A percentile compares a stretch with the other conserved stretches of the same genome.
phyloP scores from a whole-genome alignment of 2,797 vertebrate species.

The Liasis olivaceus region DNA sequence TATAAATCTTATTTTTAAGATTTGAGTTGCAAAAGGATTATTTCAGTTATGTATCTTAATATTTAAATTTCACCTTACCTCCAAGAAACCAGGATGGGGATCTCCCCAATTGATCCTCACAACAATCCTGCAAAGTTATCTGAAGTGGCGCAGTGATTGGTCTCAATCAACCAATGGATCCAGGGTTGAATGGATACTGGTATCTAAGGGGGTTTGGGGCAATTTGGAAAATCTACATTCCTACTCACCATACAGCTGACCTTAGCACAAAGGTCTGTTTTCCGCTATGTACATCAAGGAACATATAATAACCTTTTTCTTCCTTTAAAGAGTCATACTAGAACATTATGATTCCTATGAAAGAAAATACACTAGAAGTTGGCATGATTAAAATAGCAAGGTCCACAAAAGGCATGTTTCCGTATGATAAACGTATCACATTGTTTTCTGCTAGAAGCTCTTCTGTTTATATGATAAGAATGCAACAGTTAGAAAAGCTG shows the following conservation, averaged over 20 bases:
- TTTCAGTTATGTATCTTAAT: neutral
- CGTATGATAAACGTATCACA: neutral
- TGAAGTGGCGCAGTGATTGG: neutral
- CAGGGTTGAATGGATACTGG: neutral
- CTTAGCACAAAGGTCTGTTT: neutral
- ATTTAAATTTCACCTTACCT: neutral
- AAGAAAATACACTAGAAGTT: neutral
- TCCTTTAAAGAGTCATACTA: neutral
- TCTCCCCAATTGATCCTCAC: neutral
- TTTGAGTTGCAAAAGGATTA: neutral
- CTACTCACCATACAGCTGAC: neutral
- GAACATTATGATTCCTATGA: neutral
- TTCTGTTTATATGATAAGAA: neutral
- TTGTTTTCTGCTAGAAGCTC: neutral
- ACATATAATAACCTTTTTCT: neutral
- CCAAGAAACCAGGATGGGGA: neutral
- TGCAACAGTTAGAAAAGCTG: neutral
- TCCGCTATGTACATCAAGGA: neutral
- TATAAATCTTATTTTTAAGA: neutral
- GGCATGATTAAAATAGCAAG: slow-evolving; percentile 25
- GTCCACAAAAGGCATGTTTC: neutral
- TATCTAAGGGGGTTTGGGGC: neutral
- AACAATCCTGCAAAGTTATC: neutral
- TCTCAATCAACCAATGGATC: neutral
- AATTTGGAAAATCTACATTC: neutral